phyloP scores from a whole-genome alignment of 2,888 invertebrate genomes.

The Bhutanitis thaidina region DNA sequence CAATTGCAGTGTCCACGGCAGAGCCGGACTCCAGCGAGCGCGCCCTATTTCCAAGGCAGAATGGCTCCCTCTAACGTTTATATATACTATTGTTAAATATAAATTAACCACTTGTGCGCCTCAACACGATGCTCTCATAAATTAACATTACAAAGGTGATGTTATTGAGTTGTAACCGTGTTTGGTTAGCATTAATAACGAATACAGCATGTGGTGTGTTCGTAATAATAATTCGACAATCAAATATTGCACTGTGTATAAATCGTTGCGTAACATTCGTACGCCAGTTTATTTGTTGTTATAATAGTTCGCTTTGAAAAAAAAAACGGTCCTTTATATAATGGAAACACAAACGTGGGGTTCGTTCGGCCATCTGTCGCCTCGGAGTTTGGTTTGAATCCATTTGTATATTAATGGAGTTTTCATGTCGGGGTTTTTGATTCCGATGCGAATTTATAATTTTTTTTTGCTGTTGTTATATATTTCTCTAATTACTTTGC shows the following conservation, averaged over 20 bases:
- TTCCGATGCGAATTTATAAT: conserved; percentile 25
- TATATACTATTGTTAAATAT: no score
- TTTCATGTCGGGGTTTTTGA: conserved; percentile 36
- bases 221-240: conserved; percentile 15
- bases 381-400: conserved; percentile 36
- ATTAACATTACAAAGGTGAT: conserved; percentile 9
- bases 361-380: conserved; percentile 58
- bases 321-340: conserved; percentile 38
- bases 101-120: no score
- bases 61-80: no score
- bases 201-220: background rate
- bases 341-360: conserved; percentile 47
- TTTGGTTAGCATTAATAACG: conserved; percentile 14
- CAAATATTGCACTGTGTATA: conserved; percentile 8
- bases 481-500: background rate
- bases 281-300: conserved; percentile 36
- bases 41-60: no score
- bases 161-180: conserved; percentile 11
- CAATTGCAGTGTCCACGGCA: no score
- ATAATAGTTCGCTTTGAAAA: conserved; percentile 37
- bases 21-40: no score
- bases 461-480: background rate
- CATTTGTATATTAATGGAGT: conserved; percentile 42
- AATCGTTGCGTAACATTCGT: conserved; percentile 11
- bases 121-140: conserved; percentile 1